phyloP scores from a whole-genome alignment of 1,140 invertebrate species.

The Drosophila pseudoananassae region DNA sequence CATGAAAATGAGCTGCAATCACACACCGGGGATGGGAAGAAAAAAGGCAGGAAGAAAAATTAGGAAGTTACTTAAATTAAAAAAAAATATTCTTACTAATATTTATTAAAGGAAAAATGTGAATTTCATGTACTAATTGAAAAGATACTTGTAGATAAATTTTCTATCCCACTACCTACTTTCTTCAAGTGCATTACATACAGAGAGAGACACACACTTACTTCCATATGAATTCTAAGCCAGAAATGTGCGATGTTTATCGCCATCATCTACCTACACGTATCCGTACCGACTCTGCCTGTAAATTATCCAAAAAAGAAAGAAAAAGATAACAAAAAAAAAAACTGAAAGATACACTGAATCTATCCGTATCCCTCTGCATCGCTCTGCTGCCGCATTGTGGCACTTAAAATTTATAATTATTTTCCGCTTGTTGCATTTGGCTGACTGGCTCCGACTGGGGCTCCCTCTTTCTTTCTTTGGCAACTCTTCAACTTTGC shows the following conservation, averaged over 20 bases:
- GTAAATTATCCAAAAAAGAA: constrained; percentile 56
- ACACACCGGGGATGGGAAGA: constrained; percentile 16
- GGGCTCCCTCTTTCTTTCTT: neutral
- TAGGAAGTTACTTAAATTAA: neutral
- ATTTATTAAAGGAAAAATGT: neutral
- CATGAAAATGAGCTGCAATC: constrained; percentile 63
- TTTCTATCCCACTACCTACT: neutral
- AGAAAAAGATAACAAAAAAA: constrained; percentile 27
- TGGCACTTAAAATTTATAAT: constrained; percentile 72
- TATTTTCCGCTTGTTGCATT: constrained; percentile 76
- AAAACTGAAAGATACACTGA: constrained; percentile 25
- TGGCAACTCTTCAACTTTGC: constrained; percentile 27
- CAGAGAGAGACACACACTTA: constrained; percentile 28
- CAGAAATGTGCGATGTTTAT: constrained; percentile 62
- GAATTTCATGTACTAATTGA: too few relatives aligned
- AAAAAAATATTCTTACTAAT: neutral
- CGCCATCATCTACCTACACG: constrained; percentile 50
- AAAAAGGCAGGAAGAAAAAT: constrained; percentile 10
- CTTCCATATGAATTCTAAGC: constrained; percentile 55
- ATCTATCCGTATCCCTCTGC: constrained; percentile 9
- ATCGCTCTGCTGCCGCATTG: constrained; percentile 17
- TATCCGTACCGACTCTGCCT: constrained; percentile 41
- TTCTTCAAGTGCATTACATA: constrained; percentile 1
- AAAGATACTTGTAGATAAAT: too few relatives aligned
- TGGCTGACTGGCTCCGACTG: neutral